phyloP scores from a whole-genome alignment of 2,797 vertebrate genomes.

The Hypotaenidia philippensis region DNA sequence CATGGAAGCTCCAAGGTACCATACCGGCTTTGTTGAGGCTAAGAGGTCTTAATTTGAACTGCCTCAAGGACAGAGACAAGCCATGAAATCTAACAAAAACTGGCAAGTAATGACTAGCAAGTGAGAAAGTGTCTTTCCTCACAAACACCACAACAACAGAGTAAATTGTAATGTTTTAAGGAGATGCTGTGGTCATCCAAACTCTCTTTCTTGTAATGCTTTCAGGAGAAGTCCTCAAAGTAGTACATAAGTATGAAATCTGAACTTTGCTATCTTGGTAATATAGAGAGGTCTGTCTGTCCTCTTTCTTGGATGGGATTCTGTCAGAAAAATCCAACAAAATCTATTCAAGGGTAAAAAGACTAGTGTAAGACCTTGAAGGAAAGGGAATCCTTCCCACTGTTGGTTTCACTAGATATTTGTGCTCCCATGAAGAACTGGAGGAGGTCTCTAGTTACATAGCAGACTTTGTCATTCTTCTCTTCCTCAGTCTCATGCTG shows the following conservation, averaged over 20 bases:
- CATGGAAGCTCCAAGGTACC: not conserved
- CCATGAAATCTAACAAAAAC: not conserved
- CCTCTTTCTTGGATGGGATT: not conserved
- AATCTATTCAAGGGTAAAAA: not conserved
- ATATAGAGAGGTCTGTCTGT: not conserved
- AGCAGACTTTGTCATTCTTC: not conserved
- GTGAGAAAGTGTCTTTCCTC: not conserved
- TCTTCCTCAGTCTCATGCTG: not conserved
- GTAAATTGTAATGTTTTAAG: not conserved
- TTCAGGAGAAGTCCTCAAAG: not conserved
- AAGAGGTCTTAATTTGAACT: not conserved
- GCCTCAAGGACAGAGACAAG: not conserved
- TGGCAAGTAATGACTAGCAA: not conserved
- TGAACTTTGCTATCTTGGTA: not conserved
- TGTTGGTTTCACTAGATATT: not conserved
- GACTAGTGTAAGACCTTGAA: not conserved
- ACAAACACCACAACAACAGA: not conserved
- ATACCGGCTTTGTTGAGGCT: not conserved
- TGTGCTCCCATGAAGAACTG: not conserved
- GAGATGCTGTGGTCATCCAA: not conserved
- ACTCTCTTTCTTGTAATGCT: not conserved
- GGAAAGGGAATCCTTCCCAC: not conserved
- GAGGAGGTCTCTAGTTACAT: not conserved
- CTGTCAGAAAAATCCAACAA: not conserved
- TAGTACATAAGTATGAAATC: not conserved